phyloP scores from a whole-genome alignment of 1,140 invertebrate species.

The Zeugodacus cucurbitae region DNA sequence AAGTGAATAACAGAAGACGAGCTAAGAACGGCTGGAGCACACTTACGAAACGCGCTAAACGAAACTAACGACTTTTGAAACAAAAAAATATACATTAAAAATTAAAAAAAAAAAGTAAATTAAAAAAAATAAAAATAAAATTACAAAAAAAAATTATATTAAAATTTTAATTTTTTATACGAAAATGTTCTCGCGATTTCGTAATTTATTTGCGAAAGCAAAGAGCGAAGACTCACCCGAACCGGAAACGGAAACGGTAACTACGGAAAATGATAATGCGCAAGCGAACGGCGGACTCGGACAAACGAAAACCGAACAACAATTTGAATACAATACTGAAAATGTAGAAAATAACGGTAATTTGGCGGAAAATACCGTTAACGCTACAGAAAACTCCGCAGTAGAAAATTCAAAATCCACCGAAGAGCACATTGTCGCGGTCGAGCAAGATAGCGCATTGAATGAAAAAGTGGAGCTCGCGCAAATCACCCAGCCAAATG shows the following conservation, averaged over 20 bases:
- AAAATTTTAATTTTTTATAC: not conserved
- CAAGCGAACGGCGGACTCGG: not conserved
- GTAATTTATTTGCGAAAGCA: constrained; percentile 60
- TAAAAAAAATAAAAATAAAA: not conserved
- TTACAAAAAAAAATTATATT: not conserved
- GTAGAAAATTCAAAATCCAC: not conserved
- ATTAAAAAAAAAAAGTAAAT: not conserved
- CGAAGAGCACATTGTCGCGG: not conserved
- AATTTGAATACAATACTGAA: not conserved
- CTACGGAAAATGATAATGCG: not conserved
- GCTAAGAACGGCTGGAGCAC: not conserved
- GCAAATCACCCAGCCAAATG: not conserved
- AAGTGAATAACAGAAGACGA: not conserved
- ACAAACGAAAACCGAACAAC: not conserved
- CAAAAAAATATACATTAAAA: not conserved
- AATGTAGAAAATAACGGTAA: not conserved
- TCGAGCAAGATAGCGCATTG: not conserved
- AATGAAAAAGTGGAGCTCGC: not conserved
- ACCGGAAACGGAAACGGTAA: constrained; percentile 6
- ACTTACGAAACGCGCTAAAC: not conserved
- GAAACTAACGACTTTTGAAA: not conserved
- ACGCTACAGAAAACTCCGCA: no score
- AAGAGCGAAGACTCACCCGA: constrained; percentile 45
- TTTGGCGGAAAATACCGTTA: not conserved
- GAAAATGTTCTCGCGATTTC: constrained; percentile 63